Percentiles rank a stretch among this genome's conserved stretches.
Evolutionary conservation across 2,113 vertebrate species (phyloP).

Genomic region (Rhinichthys klamathensis): DNA sequence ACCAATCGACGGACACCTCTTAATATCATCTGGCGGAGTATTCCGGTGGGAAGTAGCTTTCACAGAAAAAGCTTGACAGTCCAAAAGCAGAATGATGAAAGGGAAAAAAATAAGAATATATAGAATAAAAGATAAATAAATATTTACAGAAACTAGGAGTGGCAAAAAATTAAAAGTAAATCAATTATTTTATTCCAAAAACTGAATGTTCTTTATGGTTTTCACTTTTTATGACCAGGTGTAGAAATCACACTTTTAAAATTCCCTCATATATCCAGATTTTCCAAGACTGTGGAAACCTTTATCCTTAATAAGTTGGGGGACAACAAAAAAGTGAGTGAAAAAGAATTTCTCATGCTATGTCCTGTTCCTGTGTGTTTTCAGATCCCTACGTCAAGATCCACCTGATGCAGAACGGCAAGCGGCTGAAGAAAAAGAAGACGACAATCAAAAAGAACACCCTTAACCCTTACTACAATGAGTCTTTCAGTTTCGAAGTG

Average conservation of each 20-base stretch:
- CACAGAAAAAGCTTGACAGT: too few species aligned
- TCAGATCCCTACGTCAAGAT: constrained; percentile 98
- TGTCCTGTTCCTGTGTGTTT: constrained; percentile 41
- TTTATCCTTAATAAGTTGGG: background rate
- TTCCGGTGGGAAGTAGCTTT: too few species aligned
- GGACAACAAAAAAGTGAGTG: background rate
- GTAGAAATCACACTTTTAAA: background rate
- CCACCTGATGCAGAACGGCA: constrained; percentile 99
- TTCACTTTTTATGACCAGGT: background rate
- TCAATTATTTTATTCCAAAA: background rate
- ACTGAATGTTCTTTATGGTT: background rate
- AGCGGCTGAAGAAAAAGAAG: constrained; percentile 99
- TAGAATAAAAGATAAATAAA: background rate
- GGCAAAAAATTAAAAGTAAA: background rate
- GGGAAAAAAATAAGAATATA: background rate
- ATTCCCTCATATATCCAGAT: background rate
- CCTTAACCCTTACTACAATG: constrained; percentile 99
- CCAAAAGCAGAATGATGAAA: too few species aligned
- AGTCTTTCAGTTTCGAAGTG: constrained; percentile 99
- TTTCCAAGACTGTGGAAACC: background rate
- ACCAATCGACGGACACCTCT: too few species aligned
- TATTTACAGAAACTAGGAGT: background rate
- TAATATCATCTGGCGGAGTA: too few species aligned
- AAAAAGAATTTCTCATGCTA: background rate
- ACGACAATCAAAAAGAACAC: constrained; percentile 99